A percentile compares a stretch with the other conserved stretches of the same genome.
These are phyloP conservation scores for Leptestheria dahalacensis DNA, from an alignment of 1,140 invertebrate species.

Conservation along the genomic window DNA sequence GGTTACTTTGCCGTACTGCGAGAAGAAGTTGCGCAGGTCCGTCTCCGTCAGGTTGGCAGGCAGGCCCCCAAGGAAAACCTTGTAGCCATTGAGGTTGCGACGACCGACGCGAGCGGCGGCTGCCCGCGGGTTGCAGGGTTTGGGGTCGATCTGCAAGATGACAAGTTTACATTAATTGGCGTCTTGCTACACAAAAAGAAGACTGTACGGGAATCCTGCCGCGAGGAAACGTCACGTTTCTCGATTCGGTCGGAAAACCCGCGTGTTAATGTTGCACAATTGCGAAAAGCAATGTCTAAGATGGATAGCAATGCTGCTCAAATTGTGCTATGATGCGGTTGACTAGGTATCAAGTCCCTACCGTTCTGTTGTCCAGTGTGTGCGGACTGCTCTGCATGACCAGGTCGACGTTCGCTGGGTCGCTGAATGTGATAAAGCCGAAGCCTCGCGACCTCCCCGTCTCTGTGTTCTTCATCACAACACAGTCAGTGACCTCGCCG, in stretches of 20 bases:
- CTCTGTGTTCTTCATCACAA: slow-evolving; percentile 96
- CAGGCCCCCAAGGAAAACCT: slow-evolving; percentile 85
- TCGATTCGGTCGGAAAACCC: background rate
- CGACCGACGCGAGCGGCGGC: slow-evolving; percentile 77
- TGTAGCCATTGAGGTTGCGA: slow-evolving; percentile 72
- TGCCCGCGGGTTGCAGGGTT: slow-evolving; percentile 85
- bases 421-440: slow-evolving; percentile 92
- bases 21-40: slow-evolving; percentile 75
- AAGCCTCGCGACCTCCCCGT: slow-evolving; percentile 91
- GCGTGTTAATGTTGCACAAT: background rate
- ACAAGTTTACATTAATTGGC: background rate
- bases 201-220: no score
- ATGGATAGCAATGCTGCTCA: background rate
- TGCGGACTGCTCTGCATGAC: slow-evolving; percentile 83
- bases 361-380: slow-evolving; percentile 76
- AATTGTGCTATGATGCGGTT: background rate
- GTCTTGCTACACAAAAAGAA: no score
- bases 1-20: slow-evolving; percentile 83
- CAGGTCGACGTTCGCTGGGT: slow-evolving; percentile 73
- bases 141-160: slow-evolving; percentile 66
- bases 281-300: background rate
- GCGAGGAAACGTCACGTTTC: no score
- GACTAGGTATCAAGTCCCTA: slow-evolving; percentile 31
- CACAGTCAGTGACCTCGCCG: slow-evolving; percentile 92
- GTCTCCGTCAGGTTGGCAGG: slow-evolving; percentile 94